Conservation (phyloP, 2,797 vertebrate species). For the Sebastes reedi region DNA sequence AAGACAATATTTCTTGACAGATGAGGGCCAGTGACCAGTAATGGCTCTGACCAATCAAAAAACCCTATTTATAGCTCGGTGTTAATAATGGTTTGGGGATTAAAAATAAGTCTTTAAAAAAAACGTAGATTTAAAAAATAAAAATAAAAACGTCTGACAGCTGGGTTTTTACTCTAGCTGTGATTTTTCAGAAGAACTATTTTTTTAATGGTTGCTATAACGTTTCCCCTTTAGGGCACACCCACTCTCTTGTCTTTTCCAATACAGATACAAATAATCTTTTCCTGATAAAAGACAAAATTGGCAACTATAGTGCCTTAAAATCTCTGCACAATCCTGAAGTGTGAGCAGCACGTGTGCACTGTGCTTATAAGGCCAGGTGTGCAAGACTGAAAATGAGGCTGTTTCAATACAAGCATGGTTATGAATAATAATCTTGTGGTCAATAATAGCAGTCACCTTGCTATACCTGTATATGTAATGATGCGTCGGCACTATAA, state of each 20-base stretch:
- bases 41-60: background rate
- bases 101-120: background rate
- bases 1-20: constrained; percentile 17
- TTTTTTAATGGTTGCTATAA: constrained; percentile 36
- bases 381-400: background rate
- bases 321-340: constrained; percentile 4
- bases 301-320: background rate
- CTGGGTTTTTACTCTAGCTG: background rate
- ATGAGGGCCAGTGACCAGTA: background rate
- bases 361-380: constrained; percentile 17
- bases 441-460: background rate
- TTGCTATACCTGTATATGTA: background rate
- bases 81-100: constrained; percentile 20
- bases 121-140: background rate
- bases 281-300: constrained; percentile 37
- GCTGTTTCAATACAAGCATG: background rate
- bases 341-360: constrained; percentile 59
- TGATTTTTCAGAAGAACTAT: constrained; percentile 8
- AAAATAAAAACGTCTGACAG: background rate
- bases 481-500: background rate
- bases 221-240: constrained; percentile 57
- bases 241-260: constrained; percentile 66
- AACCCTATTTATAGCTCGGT: background rate
- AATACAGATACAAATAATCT: constrained; percentile 48
- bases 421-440: background rate